Base-by-base conservation (phyloP, 2,113 vertebrate species). In the Siniperca chuatsi region DNA sequence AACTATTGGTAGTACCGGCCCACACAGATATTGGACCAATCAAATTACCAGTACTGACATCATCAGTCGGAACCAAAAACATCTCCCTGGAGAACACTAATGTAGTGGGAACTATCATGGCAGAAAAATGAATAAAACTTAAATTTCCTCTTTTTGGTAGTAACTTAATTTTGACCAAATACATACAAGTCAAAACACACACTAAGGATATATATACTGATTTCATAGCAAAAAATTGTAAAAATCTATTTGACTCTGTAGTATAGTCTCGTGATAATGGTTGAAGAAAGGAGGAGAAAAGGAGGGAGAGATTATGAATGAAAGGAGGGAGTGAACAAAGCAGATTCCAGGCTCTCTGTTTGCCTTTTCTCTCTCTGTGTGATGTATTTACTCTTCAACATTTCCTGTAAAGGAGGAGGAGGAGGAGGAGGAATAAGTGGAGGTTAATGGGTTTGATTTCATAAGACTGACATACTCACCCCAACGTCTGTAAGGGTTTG, bases 371-470 rank as follows among this genome's bases (percentile, higher is more conserved):
- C 78, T 42, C 2, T 79, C 62, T 76, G 78, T 78, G 52, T 48
- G 21, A 6, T 23, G 37, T 68, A 48, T 88, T 87, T 68, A 44
- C 54, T 83, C 57, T 83, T 69, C n/a, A 54, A 13, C 71, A 50
- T 50, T 69, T 55, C 70, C 70, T 72, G 62, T 72, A 40, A 77
- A 81, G 73, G 58, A 37, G 72, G 25, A 77, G 76, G 66, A 68
- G 48, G 54, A 74, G 18, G 25, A 79, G 69, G 44, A 74, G 25
- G 66, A 33, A 37, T 6, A 70, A 42, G 37, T 61, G 33, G 73
- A 78, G 89, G 81, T 90, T 88, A 86, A 91, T 87, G 84, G 54
- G 79, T 88, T 88, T 89, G 79, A 91, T 88, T 90, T 90, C 85
- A 75, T 77, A 81, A 87, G 73, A 67, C 67, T 62, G 64, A 85